Evolutionary conservation across 2,888 invertebrate species (phyloP).

Genomic region (Morpho deidamia): DNA sequence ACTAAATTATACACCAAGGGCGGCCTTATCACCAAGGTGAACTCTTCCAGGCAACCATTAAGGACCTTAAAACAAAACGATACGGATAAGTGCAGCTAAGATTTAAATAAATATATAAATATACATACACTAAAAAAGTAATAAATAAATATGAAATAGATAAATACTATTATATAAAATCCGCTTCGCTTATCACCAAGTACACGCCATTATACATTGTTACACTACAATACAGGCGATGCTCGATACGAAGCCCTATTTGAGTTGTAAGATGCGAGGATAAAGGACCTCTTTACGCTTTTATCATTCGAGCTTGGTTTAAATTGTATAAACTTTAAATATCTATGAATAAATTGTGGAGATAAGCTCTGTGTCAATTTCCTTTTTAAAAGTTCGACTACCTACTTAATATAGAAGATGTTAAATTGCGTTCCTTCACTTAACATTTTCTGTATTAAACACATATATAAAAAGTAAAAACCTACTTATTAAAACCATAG

Average conservation of each 20-base stretch:
- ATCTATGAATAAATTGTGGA: conserved; percentile 10
- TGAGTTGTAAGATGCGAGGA: conserved; percentile 18
- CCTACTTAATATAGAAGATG: not conserved
- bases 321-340: conserved; percentile 10
- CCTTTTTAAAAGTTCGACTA: not conserved
- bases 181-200: conserved; percentile 19
- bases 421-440: no score
- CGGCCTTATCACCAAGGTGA: no score
- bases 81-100: no score
- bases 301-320: conserved; percentile 5
- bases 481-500: not conserved
- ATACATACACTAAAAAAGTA: no score
- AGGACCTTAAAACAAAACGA: no score
- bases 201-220: conserved; percentile 14
- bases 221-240: conserved; percentile 22
- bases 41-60: no score
- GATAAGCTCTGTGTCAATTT: conserved; percentile 4
- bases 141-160: no score
- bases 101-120: no score
- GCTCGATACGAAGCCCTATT: conserved; percentile 14
- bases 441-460: not conserved
- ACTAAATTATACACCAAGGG: no score
- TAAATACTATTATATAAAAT: not conserved
- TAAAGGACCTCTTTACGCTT: conserved; percentile 20
- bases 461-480: not conserved